A percentile compares a stretch with the other conserved stretches of the same genome.
phyloP scores from a whole-genome alignment of 2,113 vertebrate species.

The Oryctolagus cuniculus region DNA sequence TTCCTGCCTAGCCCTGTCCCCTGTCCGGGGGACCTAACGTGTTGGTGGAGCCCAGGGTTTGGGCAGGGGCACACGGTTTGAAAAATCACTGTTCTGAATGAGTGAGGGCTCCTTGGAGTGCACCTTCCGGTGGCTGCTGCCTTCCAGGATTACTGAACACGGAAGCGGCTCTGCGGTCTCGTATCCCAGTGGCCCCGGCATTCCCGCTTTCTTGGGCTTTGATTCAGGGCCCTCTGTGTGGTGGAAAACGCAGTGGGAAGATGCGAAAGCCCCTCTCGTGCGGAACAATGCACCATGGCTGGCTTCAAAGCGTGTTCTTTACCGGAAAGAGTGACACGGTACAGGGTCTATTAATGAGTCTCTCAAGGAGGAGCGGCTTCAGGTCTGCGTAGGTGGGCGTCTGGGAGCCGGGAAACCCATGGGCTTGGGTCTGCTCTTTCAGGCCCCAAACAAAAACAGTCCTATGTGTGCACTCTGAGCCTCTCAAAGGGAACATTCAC shows the following conservation, averaged over 20 bases:
- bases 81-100: background rate
- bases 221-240: background rate
- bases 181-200: background rate
- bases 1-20: too few species aligned
- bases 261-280: background rate
- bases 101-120: background rate
- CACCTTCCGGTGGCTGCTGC: background rate
- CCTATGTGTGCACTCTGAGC: background rate
- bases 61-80: background rate
- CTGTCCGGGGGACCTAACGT: background rate
- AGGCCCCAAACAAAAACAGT: slow-evolving; percentile 7
- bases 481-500: background rate
- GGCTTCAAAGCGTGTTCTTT: background rate
- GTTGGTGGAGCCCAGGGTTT: background rate
- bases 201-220: background rate
- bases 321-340: background rate
- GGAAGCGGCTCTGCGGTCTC: background rate
- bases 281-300: background rate
- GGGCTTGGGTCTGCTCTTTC: background rate
- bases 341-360: background rate
- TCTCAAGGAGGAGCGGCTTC: background rate
- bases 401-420: background rate
- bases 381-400: background rate
- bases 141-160: background rate
- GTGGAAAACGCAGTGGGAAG: slow-evolving; percentile 28